Base-by-base conservation (phyloP, 2,797 vertebrate species). In the Meda fulgida region DNA sequence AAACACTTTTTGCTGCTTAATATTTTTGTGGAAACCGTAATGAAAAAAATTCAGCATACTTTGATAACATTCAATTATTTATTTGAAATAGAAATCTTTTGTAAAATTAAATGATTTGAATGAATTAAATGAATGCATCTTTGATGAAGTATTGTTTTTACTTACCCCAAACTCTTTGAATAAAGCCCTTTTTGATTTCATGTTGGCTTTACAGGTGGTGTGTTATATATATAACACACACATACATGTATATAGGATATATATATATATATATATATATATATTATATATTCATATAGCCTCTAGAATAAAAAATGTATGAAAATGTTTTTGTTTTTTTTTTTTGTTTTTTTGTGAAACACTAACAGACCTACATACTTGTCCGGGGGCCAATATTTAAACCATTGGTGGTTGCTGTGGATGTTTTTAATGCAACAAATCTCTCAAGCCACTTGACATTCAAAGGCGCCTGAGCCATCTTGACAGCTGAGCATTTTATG, bases 361-460 rank as follows among this genome's bases (percentile, higher is more conserved):
- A 7, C 34, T 69, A 69, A 38, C 51, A 23, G 58, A 78, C 11
- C 77, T 46, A n/a, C 26, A n/a, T 29, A 67, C 36, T 67, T 53
- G 5, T 29, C 13, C 7, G 7, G 1, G 43, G 21, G 19, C 11
- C 13, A 21, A 16, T 36, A 53, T 82, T 72, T 63, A 70, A 77
- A 71, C 29, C 36, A 36, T 2, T 18, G 9, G 11, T 46, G 14
- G 76, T 29, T 85, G 65, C 31, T 51, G 6, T 34, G 53, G n/a
- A 63, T 29, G 38, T 85, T 85, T 66, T 80, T 19, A 58, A 40
- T 76, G 40, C 66, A 83, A 13, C 58, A 46, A 58, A 75, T 66
- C 66, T 23, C 46, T 46, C 77, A 70, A 55, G 48, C 60, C 78
- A 77, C 82, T 69, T 77, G 86, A 83, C 85, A 80, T 75, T 78